phyloP scores from a whole-genome alignment of 2,888 invertebrate genomes.

The Dasysyrphus tricinctus region DNA sequence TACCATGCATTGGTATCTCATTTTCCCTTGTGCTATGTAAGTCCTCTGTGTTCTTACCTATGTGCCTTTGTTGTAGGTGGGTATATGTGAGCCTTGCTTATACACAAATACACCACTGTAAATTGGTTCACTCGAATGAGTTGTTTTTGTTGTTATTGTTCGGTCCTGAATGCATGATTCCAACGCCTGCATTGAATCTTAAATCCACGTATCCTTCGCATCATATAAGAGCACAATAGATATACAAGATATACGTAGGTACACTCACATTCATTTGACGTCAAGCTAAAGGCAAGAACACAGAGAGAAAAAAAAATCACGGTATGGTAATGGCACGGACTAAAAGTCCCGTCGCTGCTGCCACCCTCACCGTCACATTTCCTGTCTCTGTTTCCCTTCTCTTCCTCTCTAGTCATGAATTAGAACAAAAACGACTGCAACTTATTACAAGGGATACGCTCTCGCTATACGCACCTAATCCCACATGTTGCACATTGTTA shows the following conservation, averaged over 20 bases:
- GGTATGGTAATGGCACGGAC: conserved; percentile 24
- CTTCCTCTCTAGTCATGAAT: neutral
- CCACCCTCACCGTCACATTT: neutral
- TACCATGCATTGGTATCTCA: conserved; percentile 14
- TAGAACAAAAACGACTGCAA: conserved; percentile 46
- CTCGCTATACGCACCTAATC: conserved; percentile 40
- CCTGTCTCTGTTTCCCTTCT: too few relatives aligned
- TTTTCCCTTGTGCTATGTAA: neutral
- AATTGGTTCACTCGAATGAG: conserved; percentile 29
- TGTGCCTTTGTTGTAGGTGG: conserved; percentile 9
- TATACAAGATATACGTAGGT: neutral
- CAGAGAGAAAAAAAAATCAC: neutral
- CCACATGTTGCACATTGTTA: conserved; percentile 69
- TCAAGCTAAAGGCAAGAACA: conserved; percentile 28
- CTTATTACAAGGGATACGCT: conserved; percentile 54
- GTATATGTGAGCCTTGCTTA: neutral
- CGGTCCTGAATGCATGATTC: conserved; percentile 61
- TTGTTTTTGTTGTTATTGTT: conserved; percentile 58
- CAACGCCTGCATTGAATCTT: conserved; percentile 66
- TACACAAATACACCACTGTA: neutral
- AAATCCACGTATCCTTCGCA: conserved; percentile 58
- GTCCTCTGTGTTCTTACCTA: neutral
- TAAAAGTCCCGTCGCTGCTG: conserved; percentile 1
- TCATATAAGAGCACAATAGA: conserved; percentile 22
- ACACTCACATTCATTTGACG: conserved; percentile 32